These are phyloP conservation scores for Heterodera carotae DNA, from an alignment of 1,140 invertebrate species.

Conservation along the genomic window DNA sequence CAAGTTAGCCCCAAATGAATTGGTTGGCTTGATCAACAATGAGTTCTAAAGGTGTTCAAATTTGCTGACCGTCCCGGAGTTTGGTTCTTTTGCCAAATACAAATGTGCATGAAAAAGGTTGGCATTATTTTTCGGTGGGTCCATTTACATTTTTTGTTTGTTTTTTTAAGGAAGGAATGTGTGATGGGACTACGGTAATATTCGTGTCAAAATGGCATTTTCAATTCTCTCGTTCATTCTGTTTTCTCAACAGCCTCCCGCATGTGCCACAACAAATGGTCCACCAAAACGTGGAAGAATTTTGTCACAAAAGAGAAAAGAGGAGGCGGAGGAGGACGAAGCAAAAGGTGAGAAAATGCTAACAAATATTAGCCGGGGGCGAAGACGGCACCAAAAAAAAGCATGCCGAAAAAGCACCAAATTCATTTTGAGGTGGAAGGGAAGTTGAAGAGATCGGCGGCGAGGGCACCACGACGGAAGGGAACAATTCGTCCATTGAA, in stretches of 20 bases:
- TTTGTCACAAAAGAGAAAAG: constrained; percentile 2
- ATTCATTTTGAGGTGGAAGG: not conserved
- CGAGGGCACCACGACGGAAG: constrained; percentile 4
- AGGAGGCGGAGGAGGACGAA: constrained; percentile 34
- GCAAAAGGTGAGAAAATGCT: not conserved
- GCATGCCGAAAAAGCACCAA: not conserved
- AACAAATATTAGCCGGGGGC: too few relatives aligned
- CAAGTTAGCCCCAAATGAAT: constrained; percentile 11
- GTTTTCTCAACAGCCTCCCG: constrained; percentile 43
- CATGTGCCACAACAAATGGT: constrained; percentile 44
- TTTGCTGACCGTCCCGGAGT: constrained; percentile 61
- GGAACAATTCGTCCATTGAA: constrained; percentile 25
- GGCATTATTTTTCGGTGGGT: too few relatives aligned
- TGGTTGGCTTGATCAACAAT: too few relatives aligned
- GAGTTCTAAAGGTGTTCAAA: constrained; percentile 50
- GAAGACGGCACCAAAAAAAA: not conserved
- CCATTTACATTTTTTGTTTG: not conserved
- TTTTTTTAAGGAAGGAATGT: constrained; percentile 51
- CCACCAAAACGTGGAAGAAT: constrained; percentile 28
- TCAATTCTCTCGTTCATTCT: too few relatives aligned
- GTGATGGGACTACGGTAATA: constrained; percentile 59
- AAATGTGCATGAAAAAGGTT: constrained; percentile 64
- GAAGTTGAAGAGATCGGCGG: constrained; percentile 13
- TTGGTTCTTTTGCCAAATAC: constrained; percentile 65
- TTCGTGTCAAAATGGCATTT: not conserved